Conservation (phyloP, 1,140 invertebrate species). For the Macrotrachela quadricornifera region DNA sequence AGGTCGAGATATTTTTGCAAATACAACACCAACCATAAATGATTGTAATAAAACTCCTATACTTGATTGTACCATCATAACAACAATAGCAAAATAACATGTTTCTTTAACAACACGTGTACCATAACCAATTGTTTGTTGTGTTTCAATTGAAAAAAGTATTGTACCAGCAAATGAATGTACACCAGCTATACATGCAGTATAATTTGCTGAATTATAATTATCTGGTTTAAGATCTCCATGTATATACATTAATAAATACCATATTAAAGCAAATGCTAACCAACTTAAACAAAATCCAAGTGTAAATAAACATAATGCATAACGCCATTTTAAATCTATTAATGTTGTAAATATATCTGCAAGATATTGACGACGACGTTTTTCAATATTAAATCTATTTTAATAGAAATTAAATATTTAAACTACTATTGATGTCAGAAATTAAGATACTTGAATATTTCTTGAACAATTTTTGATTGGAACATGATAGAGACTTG, state of each 20-base stretch:
- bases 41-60: conserved; percentile 70
- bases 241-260: conserved; percentile 30
- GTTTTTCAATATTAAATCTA: conserved; percentile 48
- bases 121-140: conserved; percentile 36
- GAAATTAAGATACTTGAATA: no score
- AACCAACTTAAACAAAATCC: conserved; percentile 33
- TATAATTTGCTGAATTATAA: conserved; percentile 13
- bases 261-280: conserved; percentile 34
- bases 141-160: conserved; percentile 35
- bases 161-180: conserved; percentile 28
- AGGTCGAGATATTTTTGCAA: conserved; percentile 81
- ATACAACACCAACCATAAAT: conserved; percentile 62
- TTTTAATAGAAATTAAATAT: no score
- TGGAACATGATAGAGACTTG: no score
- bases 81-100: conserved; percentile 79
- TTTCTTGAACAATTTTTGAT: no score
- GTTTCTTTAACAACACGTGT: conserved; percentile 63
- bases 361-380: conserved; percentile 55
- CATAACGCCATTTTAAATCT: conserved; percentile 26
- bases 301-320: conserved; percentile 29
- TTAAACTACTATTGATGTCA: no score
- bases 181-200: conserved; percentile 31
- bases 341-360: conserved; percentile 53
- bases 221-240: conserved; percentile 27
- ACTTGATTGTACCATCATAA: conserved; percentile 92